Conservation (phyloP, 2,888 invertebrate species). For the Phalera bucephala region DNA sequence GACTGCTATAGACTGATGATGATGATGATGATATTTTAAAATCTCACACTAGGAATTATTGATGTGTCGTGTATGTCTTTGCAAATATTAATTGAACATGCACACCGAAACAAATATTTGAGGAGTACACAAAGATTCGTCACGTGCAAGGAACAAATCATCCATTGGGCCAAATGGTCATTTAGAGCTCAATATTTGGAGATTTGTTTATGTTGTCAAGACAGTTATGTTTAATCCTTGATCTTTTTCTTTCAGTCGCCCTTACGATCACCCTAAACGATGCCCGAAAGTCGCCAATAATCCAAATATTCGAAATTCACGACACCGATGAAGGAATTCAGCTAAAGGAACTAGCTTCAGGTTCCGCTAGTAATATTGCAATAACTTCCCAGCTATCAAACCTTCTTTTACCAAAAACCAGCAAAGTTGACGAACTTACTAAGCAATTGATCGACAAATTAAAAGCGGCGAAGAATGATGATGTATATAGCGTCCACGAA, state of each 20-base stretch:
- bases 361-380: background rate
- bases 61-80: too few relatives aligned
- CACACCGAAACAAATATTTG: too few relatives aligned
- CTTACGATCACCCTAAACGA: background rate
- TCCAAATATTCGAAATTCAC: background rate
- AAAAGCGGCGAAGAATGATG: constrained; percentile 2
- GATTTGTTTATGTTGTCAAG: too few relatives aligned
- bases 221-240: too few relatives aligned
- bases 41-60: too few relatives aligned
- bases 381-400: background rate
- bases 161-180: too few relatives aligned
- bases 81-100: too few relatives aligned
- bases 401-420: background rate
- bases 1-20: too few relatives aligned
- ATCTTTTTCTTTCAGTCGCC: background rate
- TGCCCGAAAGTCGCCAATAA: background rate
- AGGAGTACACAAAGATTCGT: too few relatives aligned
- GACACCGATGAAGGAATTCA: background rate
- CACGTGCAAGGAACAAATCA: too few relatives aligned
- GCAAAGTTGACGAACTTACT: background rate
- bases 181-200: too few relatives aligned
- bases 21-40: too few relatives aligned
- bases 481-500: constrained; percentile 4
- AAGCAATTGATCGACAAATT: constrained; percentile 6
- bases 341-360: background rate